Evolutionary conservation across 2,797 vertebrate genomes (phyloP).

Genomic region (Falco novaeseelandiae): DNA sequence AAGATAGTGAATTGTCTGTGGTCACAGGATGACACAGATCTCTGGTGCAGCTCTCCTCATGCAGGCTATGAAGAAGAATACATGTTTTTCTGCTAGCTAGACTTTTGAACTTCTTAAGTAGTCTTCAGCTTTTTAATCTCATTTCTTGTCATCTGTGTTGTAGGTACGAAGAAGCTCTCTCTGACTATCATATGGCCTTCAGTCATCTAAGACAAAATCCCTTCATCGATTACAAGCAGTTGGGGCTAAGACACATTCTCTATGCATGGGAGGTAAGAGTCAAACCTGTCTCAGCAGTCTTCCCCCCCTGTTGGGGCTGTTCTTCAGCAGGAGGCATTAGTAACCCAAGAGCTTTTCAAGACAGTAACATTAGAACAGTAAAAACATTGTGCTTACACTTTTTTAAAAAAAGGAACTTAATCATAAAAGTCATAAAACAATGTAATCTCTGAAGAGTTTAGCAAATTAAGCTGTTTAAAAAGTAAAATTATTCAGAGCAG

Average conservation of each 20-base stretch:
- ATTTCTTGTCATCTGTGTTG: background rate
- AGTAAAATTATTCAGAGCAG: background rate
- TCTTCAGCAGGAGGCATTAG: background rate
- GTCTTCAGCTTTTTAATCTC: background rate
- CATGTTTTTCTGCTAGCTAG: background rate
- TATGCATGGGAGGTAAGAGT: conserved; percentile 89
- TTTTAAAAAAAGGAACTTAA: background rate
- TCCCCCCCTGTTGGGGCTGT: background rate
- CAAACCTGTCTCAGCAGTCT: background rate
- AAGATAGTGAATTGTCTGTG: background rate
- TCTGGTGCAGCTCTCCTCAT: background rate
- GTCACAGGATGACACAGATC: background rate
- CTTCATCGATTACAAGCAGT: conserved; percentile 90
- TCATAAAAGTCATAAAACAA: background rate
- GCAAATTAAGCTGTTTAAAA: background rate
- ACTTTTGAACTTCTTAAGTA: background rate
- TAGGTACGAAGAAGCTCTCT: conserved; percentile 87
- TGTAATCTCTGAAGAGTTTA: background rate
- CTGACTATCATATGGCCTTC: conserved; percentile 85
- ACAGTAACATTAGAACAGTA: background rate
- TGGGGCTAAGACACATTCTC: conserved; percentile 87
- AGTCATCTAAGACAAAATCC: conserved; percentile 84
- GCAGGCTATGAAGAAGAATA: background rate
- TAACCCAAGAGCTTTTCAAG: background rate
- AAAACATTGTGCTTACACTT: background rate